Conservation (phyloP, 2,797 vertebrate species). For the Bradypodion ventrale region DNA sequence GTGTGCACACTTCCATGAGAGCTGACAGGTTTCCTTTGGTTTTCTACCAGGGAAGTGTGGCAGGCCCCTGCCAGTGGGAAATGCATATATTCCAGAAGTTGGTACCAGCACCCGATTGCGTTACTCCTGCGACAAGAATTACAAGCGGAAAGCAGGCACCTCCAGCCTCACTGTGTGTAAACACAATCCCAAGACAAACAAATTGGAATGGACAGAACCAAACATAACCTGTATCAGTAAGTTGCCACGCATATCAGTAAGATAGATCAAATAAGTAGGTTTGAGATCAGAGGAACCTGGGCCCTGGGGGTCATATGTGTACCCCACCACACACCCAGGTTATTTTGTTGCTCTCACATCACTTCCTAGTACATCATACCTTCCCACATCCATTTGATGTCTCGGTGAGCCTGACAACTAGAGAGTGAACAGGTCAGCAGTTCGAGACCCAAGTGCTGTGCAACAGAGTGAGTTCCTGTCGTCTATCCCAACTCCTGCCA, state of each 20-base stretch:
- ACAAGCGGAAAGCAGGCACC: conserved; percentile 47
- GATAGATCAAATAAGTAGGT: too few relatives aligned
- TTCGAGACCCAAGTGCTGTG: too few relatives aligned
- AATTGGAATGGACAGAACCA: conserved; percentile 2
- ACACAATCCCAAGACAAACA: background rate
- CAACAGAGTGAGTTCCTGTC: too few relatives aligned
- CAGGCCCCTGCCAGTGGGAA: background rate
- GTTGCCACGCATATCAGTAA: background rate
- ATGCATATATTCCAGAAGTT: background rate
- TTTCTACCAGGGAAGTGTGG: background rate
- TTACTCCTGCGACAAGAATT: conserved; percentile 40
- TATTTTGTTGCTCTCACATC: too few relatives aligned
- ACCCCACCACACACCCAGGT: too few relatives aligned
- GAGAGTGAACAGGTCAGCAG: too few relatives aligned
- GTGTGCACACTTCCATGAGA: background rate
- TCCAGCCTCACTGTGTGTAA: conserved; percentile 42
- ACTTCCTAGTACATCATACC: too few relatives aligned
- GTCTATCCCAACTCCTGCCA: too few relatives aligned
- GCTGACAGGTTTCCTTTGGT: background rate
- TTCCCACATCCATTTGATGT: too few relatives aligned
- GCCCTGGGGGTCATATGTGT: too few relatives aligned
- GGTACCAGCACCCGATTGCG: background rate
- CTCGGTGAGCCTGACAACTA: too few relatives aligned
- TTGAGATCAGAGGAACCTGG: too few relatives aligned
- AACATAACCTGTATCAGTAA: conserved; percentile 40